A percentile compares a stretch with the other conserved stretches of the same genome.
These are phyloP conservation scores for Haplochromis vanheusdeni DNA, from an alignment of 2,113 vertebrate species.

Conservation along the genomic window DNA sequence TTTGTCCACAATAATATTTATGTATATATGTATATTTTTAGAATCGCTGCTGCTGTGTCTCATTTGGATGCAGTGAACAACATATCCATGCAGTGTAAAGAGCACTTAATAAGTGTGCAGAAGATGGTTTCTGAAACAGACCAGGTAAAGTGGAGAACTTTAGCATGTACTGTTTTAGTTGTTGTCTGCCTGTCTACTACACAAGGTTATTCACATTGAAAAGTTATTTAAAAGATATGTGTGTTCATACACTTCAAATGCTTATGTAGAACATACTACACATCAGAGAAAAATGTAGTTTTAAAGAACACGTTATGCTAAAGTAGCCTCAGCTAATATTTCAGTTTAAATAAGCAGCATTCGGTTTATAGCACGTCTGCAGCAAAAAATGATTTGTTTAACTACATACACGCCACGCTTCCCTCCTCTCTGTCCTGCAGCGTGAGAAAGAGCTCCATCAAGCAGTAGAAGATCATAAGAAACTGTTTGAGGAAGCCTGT, in stretches of 20 bases:
- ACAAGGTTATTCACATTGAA: not conserved
- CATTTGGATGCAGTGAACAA: slow-evolving; percentile 42
- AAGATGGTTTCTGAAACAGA: slow-evolving; percentile 13
- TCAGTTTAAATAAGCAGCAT: not conserved
- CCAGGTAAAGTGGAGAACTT: slow-evolving; percentile 42
- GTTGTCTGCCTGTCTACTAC: not conserved
- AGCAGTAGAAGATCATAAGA: not conserved
- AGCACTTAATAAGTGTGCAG: slow-evolving; percentile 18
- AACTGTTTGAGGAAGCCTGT: not conserved
- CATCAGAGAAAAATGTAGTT: not conserved
- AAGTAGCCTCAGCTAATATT: not conserved
- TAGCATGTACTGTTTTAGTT: not conserved
- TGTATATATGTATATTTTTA: not conserved
- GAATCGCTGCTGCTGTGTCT: slow-evolving; percentile 38
- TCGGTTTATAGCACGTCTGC: not conserved
- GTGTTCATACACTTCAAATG: not conserved
- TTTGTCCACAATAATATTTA: not conserved
- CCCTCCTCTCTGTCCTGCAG: not conserved
- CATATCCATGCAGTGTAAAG: slow-evolving; percentile 7
- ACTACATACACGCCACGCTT: rapidly evolving
- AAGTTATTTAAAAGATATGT: not conserved
- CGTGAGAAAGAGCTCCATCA: not conserved
- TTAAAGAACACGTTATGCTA: not conserved
- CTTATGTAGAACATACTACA: not conserved
- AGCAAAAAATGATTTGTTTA: not conserved